Evolutionary conservation across 2,797 vertebrate genomes (phyloP).

Genomic region (Podarcis siculus): DNA sequence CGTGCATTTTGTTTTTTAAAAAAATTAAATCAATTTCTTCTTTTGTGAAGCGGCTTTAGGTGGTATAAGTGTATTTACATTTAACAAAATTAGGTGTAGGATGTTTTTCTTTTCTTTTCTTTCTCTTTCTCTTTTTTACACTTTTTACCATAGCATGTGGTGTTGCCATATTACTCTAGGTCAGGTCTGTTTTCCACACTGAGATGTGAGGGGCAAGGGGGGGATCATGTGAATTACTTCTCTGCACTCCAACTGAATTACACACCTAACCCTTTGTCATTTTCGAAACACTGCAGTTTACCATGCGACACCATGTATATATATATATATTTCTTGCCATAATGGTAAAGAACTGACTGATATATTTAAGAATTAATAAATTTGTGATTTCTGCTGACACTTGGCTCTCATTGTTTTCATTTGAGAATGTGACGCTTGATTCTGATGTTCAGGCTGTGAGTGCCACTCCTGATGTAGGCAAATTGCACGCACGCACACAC

Average conservation of each 20-base stretch:
- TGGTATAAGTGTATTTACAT: conserved; percentile 78
- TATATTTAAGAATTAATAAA: conserved; percentile 93
- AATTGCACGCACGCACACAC: no score
- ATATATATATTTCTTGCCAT: conserved; percentile 82
- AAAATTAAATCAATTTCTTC: conserved; percentile 58
- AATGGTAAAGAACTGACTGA: conserved; percentile 83
- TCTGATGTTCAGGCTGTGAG: not conserved
- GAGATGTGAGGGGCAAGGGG: conserved; percentile 60
- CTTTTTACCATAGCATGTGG: conserved; percentile 81
- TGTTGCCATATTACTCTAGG: conserved; percentile 78
- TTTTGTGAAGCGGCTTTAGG: conserved; percentile 75
- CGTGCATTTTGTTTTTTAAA: conserved; percentile 53
- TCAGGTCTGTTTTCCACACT: conserved; percentile 81
- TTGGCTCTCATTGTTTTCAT: conserved; percentile 62
- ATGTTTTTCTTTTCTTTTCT: conserved; percentile 27
- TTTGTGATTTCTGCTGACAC: conserved; percentile 88
- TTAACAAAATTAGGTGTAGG: conserved; percentile 71
- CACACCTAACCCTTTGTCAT: conserved; percentile 73
- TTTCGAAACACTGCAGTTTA: conserved; percentile 82
- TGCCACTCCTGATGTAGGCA: not conserved
- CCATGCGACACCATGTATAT: conserved; percentile 81
- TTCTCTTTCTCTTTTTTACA: conserved; percentile 61
- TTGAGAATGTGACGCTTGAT: not conserved
- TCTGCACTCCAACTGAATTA: conserved; percentile 74
- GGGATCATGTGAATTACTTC: conserved; percentile 69